These are phyloP conservation scores for Sebastes hopkinsi DNA, from an alignment of 2,797 vertebrate species.

Conservation along the genomic window DNA sequence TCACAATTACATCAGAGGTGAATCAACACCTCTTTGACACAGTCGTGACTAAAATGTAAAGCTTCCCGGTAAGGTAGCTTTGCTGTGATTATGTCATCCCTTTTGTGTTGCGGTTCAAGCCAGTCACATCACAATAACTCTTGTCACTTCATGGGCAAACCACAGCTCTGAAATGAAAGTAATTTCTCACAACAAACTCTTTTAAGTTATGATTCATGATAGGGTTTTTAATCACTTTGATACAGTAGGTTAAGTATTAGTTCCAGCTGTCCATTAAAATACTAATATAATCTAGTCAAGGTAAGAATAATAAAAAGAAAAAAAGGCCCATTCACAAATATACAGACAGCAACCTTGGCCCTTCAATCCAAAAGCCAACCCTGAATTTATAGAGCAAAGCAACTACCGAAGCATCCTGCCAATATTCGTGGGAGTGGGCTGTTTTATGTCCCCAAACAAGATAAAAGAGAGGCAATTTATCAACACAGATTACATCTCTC, in stretches of 20 bases:
- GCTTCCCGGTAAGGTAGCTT: too few relatives aligned
- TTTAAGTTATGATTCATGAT: not conserved
- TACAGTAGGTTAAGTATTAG: not conserved
- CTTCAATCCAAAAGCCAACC: slow-evolving; percentile 16
- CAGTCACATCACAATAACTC: not conserved
- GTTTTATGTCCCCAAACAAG: slow-evolving; percentile 42
- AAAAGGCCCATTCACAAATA: slow-evolving; percentile 22
- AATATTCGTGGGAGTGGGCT: slow-evolving; percentile 29
- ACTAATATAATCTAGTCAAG: not conserved
- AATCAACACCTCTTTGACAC: too few relatives aligned
- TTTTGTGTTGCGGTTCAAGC: not conserved
- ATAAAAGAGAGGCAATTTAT: slow-evolving; percentile 56
- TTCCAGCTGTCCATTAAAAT: not conserved
- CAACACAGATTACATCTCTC: slow-evolving; percentile 56
- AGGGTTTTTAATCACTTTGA: not conserved
- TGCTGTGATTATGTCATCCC: not conserved
- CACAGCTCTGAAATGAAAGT: not conserved
- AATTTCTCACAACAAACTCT: not conserved
- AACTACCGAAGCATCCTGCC: slow-evolving; percentile 22
- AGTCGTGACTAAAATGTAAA: not conserved
- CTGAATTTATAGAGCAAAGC: slow-evolving; percentile 38
- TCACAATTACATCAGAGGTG: not conserved
- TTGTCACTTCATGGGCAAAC: not conserved
- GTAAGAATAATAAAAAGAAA: slow-evolving; percentile 19
- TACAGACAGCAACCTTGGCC: not conserved